phyloP scores from a whole-genome alignment of 2,113 vertebrate genomes.

The Tyto alba region DNA sequence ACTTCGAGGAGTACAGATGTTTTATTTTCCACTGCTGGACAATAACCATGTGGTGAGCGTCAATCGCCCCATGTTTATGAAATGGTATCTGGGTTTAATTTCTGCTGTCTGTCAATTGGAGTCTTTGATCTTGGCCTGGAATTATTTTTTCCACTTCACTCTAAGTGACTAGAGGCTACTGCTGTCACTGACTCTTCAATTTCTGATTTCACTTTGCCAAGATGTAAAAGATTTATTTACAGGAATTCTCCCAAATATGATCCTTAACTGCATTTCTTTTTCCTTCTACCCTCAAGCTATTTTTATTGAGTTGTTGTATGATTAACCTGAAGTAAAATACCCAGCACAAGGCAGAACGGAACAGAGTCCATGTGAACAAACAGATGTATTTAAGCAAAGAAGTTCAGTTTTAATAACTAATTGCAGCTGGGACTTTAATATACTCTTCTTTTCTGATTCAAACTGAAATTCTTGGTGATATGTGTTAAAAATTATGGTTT shows the following conservation, averaged over 20 bases:
- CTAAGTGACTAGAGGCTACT: conserved; percentile 77
- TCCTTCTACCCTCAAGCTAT: conserved; percentile 14
- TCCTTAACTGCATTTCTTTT: neutral
- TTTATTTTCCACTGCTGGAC: conserved; percentile 70
- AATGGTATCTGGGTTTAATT: conserved; percentile 77
- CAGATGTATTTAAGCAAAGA: conserved; percentile 42
- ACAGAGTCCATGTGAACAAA: neutral
- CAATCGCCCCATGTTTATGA: conserved; percentile 65
- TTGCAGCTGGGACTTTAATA: conserved; percentile 69
- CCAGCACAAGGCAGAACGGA: neutral
- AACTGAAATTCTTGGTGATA: conserved; percentile 73
- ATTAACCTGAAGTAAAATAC: conserved; percentile 41
- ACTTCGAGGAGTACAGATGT: conserved; percentile 50
- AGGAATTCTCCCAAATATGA: conserved; percentile 42
- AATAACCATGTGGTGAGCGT: conserved; percentile 71
- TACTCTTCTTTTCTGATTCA: conserved; percentile 67
- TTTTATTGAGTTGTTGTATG: conserved; percentile 14
- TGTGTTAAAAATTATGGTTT: conserved; percentile 75
- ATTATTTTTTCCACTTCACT: conserved; percentile 71
- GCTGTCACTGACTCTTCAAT: conserved; percentile 63
- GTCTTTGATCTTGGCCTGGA: conserved; percentile 74
- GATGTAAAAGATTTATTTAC: conserved; percentile 71
- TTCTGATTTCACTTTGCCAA: conserved; percentile 60
- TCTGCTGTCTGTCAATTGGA: conserved; percentile 73
- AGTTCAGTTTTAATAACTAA: conserved; percentile 55